These are phyloP conservation scores for Gerosis bhagava DNA, from an alignment of 2,888 invertebrate species.

Conservation along the genomic window DNA sequence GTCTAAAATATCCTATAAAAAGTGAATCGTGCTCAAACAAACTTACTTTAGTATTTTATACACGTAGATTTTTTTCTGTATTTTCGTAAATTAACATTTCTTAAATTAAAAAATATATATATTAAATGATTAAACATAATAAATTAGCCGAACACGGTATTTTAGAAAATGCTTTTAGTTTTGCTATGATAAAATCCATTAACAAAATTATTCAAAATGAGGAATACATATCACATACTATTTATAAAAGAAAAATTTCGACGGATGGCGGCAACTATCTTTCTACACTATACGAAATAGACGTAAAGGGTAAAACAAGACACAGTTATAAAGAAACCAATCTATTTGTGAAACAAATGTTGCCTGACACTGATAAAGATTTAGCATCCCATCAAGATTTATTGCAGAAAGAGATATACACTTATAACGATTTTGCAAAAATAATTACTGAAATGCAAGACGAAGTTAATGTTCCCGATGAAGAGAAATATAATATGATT, in stretches of 20 bases:
- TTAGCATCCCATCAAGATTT: constrained; percentile 42
- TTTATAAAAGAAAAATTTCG: constrained; percentile 38
- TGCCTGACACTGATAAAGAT: constrained; percentile 36
- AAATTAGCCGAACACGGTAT: background rate
- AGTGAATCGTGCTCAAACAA: too few relatives aligned
- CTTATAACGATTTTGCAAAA: constrained; percentile 46
- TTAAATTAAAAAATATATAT: background rate
- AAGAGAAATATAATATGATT: constrained; percentile 44
- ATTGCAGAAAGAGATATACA: constrained; percentile 46
- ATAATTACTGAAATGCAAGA: constrained; percentile 45
- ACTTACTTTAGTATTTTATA: too few relatives aligned
- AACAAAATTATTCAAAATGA: constrained; percentile 38
- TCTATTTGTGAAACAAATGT: constrained; percentile 50
- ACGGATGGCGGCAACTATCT: constrained; percentile 48
- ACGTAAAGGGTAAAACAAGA: constrained; percentile 42
- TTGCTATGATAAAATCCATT: constrained; percentile 20
- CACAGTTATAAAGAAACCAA: constrained; percentile 40
- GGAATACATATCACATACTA: constrained; percentile 36
- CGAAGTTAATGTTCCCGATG: constrained; percentile 41
- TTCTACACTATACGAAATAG: constrained; percentile 45
- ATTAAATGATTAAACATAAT: constrained; percentile 4
- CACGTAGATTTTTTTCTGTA: too few relatives aligned
- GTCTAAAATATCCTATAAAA: too few relatives aligned
- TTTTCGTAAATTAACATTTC: too few relatives aligned
- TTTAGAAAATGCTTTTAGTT: background rate